Conservation (phyloP, 1,140 invertebrate species). For the Kradibia gibbosae region DNA sequence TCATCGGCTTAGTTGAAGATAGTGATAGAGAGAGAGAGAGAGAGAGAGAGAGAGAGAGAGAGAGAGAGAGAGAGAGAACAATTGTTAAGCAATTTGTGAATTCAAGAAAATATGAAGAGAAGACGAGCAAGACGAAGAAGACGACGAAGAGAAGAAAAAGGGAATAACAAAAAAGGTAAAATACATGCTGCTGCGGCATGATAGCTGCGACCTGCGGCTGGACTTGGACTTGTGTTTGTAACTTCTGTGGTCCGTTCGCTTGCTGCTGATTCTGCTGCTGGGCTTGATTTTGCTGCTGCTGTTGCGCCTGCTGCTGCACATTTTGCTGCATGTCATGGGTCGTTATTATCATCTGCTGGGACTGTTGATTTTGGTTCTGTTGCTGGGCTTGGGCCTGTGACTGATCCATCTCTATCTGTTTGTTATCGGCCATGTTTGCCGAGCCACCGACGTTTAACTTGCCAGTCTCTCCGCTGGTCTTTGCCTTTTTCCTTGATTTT, state of each 20-base stretch:
- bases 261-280: constrained; percentile 65
- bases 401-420: constrained; percentile 65
- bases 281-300: constrained; percentile 64
- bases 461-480: neutral
- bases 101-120: neutral
- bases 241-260: constrained; percentile 65
- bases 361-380: constrained; percentile 69
- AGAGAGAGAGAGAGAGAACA: neutral
- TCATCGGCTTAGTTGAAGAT: neutral
- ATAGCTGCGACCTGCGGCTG: constrained; percentile 74
- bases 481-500: neutral
- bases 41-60: neutral
- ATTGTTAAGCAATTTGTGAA: constrained; percentile 26
- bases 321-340: constrained; percentile 69
- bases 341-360: constrained; percentile 67
- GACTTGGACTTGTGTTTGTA: constrained; percentile 71
- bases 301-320: constrained; percentile 72
- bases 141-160: constrained; percentile 28
- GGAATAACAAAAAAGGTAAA: constrained; percentile 49
- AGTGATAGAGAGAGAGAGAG: neutral
- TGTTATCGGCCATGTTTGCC: constrained; percentile 65
- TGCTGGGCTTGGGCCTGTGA: constrained; percentile 69
- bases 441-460: neutral
- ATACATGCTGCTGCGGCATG: constrained; percentile 74
- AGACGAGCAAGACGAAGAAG: neutral